Conservation (phyloP, 2,113 vertebrate species). For the Ancistrus triradiatus region DNA sequence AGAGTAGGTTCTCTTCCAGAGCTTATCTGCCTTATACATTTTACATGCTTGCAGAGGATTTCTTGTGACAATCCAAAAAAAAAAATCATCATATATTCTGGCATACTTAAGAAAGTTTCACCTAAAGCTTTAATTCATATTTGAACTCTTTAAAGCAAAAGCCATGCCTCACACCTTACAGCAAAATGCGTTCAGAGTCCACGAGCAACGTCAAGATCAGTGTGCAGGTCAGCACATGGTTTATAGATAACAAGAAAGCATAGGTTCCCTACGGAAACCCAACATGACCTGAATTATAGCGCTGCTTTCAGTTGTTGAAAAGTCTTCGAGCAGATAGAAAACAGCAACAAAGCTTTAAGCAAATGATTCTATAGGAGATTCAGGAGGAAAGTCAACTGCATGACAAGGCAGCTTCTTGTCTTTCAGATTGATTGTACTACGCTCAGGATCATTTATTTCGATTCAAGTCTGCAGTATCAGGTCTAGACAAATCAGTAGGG, state of each 20-base stretch:
- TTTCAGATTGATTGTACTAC: too few species aligned
- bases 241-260: neutral
- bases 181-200: neutral
- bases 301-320: neutral
- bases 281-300: neutral
- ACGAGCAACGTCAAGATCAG: neutral
- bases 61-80: too few species aligned
- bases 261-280: neutral
- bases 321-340: neutral
- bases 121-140: slow-evolving; percentile 10
- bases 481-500: too few species aligned
- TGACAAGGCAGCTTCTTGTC: too few species aligned
- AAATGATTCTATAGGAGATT: neutral
- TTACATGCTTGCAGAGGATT: too few species aligned
- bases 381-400: neutral
- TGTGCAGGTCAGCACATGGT: slow-evolving; percentile 1
- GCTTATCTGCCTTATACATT: too few species aligned
- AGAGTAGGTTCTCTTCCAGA: too few species aligned
- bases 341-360: neutral
- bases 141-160: slow-evolving; percentile 25
- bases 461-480: too few species aligned
- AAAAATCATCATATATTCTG: too few species aligned
- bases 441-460: too few species aligned
- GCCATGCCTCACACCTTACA: neutral
- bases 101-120: slow-evolving; percentile 2